phyloP scores from a whole-genome alignment of 2,113 vertebrate genomes.

The Ictalurus furcatus region DNA sequence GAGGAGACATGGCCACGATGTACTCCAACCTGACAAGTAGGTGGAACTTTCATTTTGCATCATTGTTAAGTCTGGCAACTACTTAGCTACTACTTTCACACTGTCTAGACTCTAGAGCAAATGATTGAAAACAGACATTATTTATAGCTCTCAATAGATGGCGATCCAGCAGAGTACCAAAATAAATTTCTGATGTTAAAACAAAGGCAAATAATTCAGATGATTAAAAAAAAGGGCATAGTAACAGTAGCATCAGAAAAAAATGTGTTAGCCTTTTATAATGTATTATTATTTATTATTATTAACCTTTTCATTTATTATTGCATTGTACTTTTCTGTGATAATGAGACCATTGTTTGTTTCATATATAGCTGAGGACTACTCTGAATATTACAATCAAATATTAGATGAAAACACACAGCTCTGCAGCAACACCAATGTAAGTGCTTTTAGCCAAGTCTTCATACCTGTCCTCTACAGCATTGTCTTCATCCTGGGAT shows the following conservation, averaged over 20 bases:
- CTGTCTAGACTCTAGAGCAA: background rate
- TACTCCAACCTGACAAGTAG: background rate
- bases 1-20: background rate
- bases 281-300: too few species aligned
- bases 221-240: background rate
- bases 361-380: background rate
- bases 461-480: conserved; percentile 78
- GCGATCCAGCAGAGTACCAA: background rate
- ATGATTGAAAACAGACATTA: background rate
- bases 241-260: background rate
- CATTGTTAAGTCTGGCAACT: background rate
- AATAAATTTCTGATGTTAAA: background rate
- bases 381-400: rapidly evolving
- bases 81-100: background rate
- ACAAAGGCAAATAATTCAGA: background rate
- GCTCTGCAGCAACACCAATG: background rate
- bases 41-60: background rate
- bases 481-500: conserved; percentile 72
- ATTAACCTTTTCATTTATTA: background rate
- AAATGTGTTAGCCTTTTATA: background rate
- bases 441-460: conserved; percentile 54
- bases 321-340: background rate
- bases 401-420: rapidly evolving
- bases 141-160: background rate
- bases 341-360: background rate